These are phyloP conservation scores for Cichladusa arquata DNA, from an alignment of 2,113 vertebrate genomes.

Conservation along the genomic window DNA sequence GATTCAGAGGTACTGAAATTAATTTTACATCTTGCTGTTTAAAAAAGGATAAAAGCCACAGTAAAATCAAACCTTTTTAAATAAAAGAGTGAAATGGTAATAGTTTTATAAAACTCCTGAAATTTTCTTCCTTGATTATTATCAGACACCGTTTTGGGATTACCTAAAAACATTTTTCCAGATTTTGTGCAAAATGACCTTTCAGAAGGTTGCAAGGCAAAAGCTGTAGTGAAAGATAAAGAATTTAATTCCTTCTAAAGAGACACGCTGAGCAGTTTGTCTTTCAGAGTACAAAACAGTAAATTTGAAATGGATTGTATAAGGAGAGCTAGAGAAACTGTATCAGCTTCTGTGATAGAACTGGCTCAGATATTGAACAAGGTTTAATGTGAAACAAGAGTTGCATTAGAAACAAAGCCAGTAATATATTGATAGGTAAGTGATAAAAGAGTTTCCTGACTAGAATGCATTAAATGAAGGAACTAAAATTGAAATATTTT, in stretches of 20 bases:
- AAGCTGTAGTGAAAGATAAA: not conserved
- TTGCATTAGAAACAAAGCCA: conserved; percentile 21
- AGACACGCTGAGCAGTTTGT: not conserved
- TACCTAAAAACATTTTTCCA: not conserved
- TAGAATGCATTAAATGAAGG: not conserved
- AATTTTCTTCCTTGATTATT: not conserved
- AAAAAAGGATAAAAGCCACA: not conserved
- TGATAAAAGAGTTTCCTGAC: conserved; percentile 19
- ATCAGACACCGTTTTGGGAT: not conserved
- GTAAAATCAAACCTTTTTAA: not conserved
- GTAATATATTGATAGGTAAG: not conserved
- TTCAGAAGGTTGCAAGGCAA: not conserved
- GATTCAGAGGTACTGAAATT: not conserved
- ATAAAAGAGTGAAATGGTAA: not conserved
- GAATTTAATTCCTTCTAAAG: not conserved
- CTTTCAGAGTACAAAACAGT: conserved; percentile 29
- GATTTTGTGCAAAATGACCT: not conserved
- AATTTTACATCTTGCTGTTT: not conserved
- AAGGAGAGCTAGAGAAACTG: conserved; percentile 1
- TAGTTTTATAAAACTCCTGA: not conserved
- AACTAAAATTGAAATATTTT: not conserved
- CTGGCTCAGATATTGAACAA: conserved; percentile 26
- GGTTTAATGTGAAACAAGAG: conserved; percentile 32
- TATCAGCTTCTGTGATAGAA: conserved; percentile 10
- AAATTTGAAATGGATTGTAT: conserved; percentile 29